phyloP scores from a whole-genome alignment of 1,140 invertebrate genomes.

The silkworm (Bombyx mori) region ASM3026992v2 NC_085108.1:4177001-4177500 shows the following conservation, averaged over 20 bases:
- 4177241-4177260: slow-evolving; percentile 6
- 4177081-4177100: too few relatives aligned
- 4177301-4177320: slow-evolving; percentile 81
- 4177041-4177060: too few relatives aligned
- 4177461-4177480: neutral
- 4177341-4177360: slow-evolving; percentile 81
- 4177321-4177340: slow-evolving; percentile 82
- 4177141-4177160: too few relatives aligned
- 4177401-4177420: neutral
- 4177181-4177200: too few relatives aligned
- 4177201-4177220: too few relatives aligned
- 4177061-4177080: too few relatives aligned
- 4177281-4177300: slow-evolving; percentile 25
- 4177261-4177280: slow-evolving; percentile 13
- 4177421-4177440: slow-evolving; percentile 4
- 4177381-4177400: slow-evolving; percentile 40
- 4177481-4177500: neutral
- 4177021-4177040: too few relatives aligned
- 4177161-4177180: too few relatives aligned
- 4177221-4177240: too few relatives aligned
- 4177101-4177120: too few relatives aligned
- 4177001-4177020: too few relatives aligned
- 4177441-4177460: neutral
- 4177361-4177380: slow-evolving; percentile 81
- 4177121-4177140: too few relatives aligned